Percentiles rank a stretch among this genome's conserved stretches.
phyloP scores from a whole-genome alignment of 23 tunicate genomes.

The Corella eumyota region DNA sequence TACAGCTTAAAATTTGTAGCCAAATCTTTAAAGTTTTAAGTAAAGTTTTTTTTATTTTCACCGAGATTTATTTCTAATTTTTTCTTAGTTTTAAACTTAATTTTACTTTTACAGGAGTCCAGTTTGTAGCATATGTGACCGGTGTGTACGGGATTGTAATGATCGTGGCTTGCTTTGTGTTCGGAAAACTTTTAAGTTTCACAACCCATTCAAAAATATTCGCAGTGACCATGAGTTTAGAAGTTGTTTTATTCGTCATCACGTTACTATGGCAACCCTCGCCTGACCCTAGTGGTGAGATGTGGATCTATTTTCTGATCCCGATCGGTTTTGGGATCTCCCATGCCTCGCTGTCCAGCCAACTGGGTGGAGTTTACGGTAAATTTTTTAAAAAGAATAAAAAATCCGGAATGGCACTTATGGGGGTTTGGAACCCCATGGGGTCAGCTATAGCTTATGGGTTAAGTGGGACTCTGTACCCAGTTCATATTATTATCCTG shows the following conservation, averaged over 20 bases:
- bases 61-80: neutral
- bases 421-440: constrained; percentile 54
- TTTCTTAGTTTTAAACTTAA: neutral
- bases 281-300: neutral
- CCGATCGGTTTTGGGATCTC: constrained; percentile 35
- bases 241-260: constrained; percentile 19
- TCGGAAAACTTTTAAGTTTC: constrained; percentile 27
- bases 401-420: constrained; percentile 47
- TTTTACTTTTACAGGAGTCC: constrained; percentile 24
- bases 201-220: constrained; percentile 35
- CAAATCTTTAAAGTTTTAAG: neutral
- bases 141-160: constrained; percentile 40
- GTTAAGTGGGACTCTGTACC: constrained; percentile 30
- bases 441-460: constrained; percentile 68
- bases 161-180: constrained; percentile 35
- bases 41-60: neutral
- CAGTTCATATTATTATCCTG: constrained; percentile 38
- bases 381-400: constrained; percentile 31
- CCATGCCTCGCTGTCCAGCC: constrained; percentile 29
- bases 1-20: too few relatives aligned
- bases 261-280: constrained; percentile 52
- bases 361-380: constrained; percentile 31
- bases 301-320: constrained; percentile 24
- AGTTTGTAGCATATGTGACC: constrained; percentile 58
- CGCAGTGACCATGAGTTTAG: constrained; percentile 17